phyloP scores from a whole-genome alignment of 2,888 invertebrate species.

The Plagodis pulveraria region DNA sequence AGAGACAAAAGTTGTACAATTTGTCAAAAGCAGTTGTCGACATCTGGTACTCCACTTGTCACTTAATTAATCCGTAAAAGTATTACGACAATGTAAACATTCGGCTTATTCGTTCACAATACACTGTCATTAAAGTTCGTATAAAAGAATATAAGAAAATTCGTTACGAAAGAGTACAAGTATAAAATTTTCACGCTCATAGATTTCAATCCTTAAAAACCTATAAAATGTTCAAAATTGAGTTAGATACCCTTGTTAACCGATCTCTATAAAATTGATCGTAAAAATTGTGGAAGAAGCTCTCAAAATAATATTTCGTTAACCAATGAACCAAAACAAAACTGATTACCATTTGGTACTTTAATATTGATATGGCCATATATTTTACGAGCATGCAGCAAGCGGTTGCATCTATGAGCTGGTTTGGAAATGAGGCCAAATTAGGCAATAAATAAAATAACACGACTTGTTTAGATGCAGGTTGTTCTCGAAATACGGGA shows the following conservation, averaged over 20 bases:
- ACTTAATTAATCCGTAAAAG: slow-evolving; percentile 46
- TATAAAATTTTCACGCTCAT: neutral
- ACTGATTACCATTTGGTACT: slow-evolving; percentile 15
- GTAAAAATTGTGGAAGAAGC: slow-evolving; percentile 18
- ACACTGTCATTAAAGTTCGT: neutral
- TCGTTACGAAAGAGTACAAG: neutral
- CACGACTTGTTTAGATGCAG: slow-evolving; percentile 13
- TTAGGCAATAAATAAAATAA: slow-evolving; percentile 30
- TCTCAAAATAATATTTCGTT: slow-evolving; percentile 28
- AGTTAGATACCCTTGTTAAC: slow-evolving; percentile 9
- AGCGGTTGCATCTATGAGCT: slow-evolving; percentile 28
- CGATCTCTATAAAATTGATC: slow-evolving; percentile 13
- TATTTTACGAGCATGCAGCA: slow-evolving; percentile 26
- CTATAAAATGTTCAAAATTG: neutral
- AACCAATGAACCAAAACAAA: slow-evolving; percentile 21
- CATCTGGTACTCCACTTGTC: slow-evolving; percentile 56
- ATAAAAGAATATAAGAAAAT: too few relatives aligned
- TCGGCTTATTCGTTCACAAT: slow-evolving; percentile 1
- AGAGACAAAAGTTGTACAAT: slow-evolving; percentile 52
- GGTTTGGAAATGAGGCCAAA: slow-evolving; percentile 33
- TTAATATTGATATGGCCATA: slow-evolving; percentile 24
- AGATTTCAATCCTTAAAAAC: neutral
- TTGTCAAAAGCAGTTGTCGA: slow-evolving; percentile 52
- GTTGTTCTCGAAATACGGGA: slow-evolving; percentile 14
- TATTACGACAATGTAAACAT: slow-evolving; percentile 15